Base-by-base conservation (phyloP, 2,797 vertebrate genomes). In the Gymnothorax reevesii region DNA sequence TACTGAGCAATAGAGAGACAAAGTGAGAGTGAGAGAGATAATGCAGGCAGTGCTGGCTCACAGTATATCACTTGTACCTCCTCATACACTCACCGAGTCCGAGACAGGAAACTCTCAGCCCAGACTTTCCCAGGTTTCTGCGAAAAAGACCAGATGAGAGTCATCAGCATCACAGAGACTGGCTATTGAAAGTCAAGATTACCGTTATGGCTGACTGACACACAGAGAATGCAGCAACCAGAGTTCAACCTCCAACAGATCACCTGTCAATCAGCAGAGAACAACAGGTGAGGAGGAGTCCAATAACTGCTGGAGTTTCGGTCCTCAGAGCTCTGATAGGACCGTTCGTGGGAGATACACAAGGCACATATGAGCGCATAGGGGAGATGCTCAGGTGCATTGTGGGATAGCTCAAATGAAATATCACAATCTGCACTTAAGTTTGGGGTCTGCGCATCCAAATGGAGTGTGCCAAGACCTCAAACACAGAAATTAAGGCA, bases 111-210 rank as follows among this genome's bases (percentile, higher is more conserved):
- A 99, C 98, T 0, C 97, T 95, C 85, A 99, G 91, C 84, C 98
- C 98, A 0, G 98, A 99, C 90, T 98, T 98, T 3, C 98, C 98
- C 22, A 99, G 95, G 91, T 98, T 98, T 94, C 98, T 99, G 94
- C 83, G 94, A 75, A 95, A 91, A 89, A 86, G 92, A 88, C 52
- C 90, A 87, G 49, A 20, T 80, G 15, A 62, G 17, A 57, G 13
- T n/a, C 42, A 64, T 86, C 57, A 83, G 27, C 7, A 64, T 80
- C 85, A 64, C 5, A 22, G 17, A 79, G 27, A 42, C 55, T 73
- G 33, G 33, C 42, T 54, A 1, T 13, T 5, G 13, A 79, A 17
- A 20, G 13, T 22, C 7, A 54, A 52, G 17, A 79, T 79, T 33
- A 75, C 42, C 6, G 25, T 22, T 12, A 33, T 33, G 27, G 12